Evolutionary conservation across 2,113 vertebrate species (phyloP).

Genomic region (Scophthalmus maximus): DNA sequence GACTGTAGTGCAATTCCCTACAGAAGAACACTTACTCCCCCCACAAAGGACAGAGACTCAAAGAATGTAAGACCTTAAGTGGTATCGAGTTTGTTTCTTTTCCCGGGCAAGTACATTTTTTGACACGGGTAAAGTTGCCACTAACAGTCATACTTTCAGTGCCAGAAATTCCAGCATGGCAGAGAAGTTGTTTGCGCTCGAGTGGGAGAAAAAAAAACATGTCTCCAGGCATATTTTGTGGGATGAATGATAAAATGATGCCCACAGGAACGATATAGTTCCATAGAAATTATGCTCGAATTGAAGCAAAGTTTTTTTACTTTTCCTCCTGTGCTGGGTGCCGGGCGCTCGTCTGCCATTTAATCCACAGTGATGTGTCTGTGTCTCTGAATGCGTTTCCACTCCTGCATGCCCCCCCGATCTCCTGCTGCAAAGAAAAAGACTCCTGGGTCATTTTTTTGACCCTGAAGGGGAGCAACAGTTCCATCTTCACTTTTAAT

Average conservation of each 20-base stretch:
- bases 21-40: conserved; percentile 10
- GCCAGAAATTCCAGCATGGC: conserved; percentile 18
- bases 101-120: conserved; percentile 5
- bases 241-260: conserved; percentile 66
- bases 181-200: conserved; percentile 30
- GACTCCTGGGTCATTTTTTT: conserved; percentile 9
- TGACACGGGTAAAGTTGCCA: conserved; percentile 44
- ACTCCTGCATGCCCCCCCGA: conserved; percentile 7
- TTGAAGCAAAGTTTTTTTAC: conserved; percentile 32
- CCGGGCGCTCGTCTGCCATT: conserved; percentile 13
- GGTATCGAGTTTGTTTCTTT: conserved; percentile 17
- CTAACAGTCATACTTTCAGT: conserved; percentile 40
- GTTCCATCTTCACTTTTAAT: conserved; percentile 57
- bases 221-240: conserved; percentile 58
- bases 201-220: conserved; percentile 42
- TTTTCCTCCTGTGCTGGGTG: no score
- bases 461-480: conserved; percentile 15
- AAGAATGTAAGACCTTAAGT: conserved; percentile 46
- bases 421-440: not conserved
- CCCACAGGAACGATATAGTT: conserved; percentile 42
- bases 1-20: conserved; percentile 2
- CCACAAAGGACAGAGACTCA: conserved; percentile 20
- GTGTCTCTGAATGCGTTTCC: conserved; percentile 50
- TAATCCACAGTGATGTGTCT: conserved; percentile 33
- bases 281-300: conserved; percentile 36